Percentiles rank a stretch among this genome's conserved stretches.
Evolutionary conservation across 2,888 invertebrate genomes (phyloP).

Genomic region (Aproaerema taeniolella): DNA sequence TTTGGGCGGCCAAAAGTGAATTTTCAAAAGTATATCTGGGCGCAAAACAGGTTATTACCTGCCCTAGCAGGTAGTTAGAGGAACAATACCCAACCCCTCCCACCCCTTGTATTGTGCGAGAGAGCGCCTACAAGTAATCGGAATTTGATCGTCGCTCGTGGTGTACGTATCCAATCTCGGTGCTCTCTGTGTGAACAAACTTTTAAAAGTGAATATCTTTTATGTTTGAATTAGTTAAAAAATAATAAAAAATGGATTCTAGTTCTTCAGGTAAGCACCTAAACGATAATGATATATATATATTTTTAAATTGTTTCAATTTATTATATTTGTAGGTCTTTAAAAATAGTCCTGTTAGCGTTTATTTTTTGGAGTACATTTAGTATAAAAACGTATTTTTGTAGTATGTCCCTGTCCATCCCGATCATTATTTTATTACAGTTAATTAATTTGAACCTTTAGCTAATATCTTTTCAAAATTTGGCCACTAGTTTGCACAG

Average conservation of each 20-base stretch:
- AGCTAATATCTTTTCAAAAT: not conserved
- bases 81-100: not conserved
- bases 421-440: not conserved
- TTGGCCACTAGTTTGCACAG: not conserved
- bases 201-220: not conserved
- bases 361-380: not conserved
- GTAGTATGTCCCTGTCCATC: not conserved
- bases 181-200: slow-evolving; percentile 1
- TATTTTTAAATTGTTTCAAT: not conserved
- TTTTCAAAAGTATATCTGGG: not conserved
- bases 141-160: slow-evolving; percentile 4
- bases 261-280: not conserved
- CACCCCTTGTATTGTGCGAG: not conserved
- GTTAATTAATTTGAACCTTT: not conserved
- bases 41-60: not conserved
- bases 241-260: not conserved
- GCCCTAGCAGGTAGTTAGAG: not conserved
- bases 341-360: not conserved
- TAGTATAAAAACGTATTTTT: not conserved
- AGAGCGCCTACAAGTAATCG: not conserved
- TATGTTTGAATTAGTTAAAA: not conserved
- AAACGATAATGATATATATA: not conserved
- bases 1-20: slow-evolving; percentile 1
- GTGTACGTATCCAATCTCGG: slow-evolving; percentile 4
- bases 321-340: not conserved